Evolutionary conservation across 2,797 vertebrate genomes (phyloP).

Genomic region (Heterohyrax brucei): DNA sequence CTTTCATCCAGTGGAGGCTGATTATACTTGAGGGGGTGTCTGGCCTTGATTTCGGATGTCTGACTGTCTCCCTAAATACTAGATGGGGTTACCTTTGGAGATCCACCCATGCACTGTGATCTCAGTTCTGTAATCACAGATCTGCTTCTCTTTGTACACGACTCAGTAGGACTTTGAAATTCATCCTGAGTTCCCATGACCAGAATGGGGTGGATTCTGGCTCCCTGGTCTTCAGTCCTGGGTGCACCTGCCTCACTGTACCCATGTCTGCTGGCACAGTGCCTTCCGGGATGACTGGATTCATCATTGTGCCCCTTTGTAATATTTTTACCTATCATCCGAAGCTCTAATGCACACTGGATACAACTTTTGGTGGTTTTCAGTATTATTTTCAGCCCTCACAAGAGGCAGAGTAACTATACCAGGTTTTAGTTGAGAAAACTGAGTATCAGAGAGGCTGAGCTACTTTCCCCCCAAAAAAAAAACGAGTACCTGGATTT

Average conservation of each 20-base stretch:
- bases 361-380: not conserved
- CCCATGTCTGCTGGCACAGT: not conserved
- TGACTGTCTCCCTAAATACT: not conserved
- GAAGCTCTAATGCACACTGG: not conserved
- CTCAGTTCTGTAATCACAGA: not conserved
- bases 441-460: not conserved
- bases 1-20: not conserved
- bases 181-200: not conserved
- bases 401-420: not conserved
- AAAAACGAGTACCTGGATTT: not conserved
- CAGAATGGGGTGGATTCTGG: not conserved
- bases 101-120: accelerated
- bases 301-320: not conserved
- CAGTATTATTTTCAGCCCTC: not conserved
- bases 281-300: not conserved
- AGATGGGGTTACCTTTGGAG: not conserved
- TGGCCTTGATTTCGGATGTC: not conserved
- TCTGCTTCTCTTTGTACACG: not conserved
- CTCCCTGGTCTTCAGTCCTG: not conserved
- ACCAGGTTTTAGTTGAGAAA: slow-evolving; percentile 32
- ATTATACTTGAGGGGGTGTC: not conserved
- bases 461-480: not conserved
- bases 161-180: not conserved
- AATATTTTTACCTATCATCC: not conserved
- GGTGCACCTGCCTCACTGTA: not conserved